A percentile compares a stretch with the other conserved stretches of the same genome.
Conservation (phyloP, 2,113 vertebrate genomes). For the Aspiorhynchus laticeps region DNA sequence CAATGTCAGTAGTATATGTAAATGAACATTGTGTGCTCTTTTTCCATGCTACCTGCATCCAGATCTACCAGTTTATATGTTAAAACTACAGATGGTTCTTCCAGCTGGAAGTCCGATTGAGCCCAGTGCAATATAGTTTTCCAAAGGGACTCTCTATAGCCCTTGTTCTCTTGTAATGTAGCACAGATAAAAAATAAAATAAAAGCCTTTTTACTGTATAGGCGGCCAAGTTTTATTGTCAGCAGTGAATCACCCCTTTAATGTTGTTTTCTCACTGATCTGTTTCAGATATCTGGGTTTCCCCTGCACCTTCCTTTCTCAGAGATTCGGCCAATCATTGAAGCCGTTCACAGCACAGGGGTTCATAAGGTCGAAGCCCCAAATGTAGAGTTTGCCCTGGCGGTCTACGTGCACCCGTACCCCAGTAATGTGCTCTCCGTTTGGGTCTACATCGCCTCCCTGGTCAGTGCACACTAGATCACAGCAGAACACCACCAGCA, state of each 20-base stretch:
- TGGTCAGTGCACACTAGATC: slow-evolving; percentile 77
- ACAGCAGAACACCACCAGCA: not conserved
- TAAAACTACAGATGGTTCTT: not conserved
- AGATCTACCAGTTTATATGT: not conserved
- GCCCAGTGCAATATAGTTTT: not conserved
- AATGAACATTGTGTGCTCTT: not conserved
- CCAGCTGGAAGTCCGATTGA: not conserved
- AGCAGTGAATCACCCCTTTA: not conserved
- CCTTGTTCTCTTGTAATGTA: no score
- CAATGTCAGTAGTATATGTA: no score
- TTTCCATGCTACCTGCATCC: not conserved
- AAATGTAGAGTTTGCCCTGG: slow-evolving; percentile 91
- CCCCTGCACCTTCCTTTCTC: slow-evolving; percentile 92
- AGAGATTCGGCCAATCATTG: slow-evolving; percentile 86
- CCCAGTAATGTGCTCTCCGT: slow-evolving; percentile 90
- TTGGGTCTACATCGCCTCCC: slow-evolving; percentile 96
- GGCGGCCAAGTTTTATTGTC: not conserved
- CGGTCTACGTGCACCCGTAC: slow-evolving; percentile 92
- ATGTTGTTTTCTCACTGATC: not conserved
- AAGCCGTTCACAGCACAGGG: slow-evolving; percentile 90
- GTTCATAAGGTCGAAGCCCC: slow-evolving; percentile 85
- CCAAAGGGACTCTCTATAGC: not conserved
- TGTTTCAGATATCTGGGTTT: slow-evolving; percentile 89
- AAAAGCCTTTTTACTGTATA: not conserved
- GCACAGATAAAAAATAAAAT: no score